Base-by-base conservation (phyloP, 2,888 invertebrate genomes). In the Lasioglossum lativentre region DNA sequence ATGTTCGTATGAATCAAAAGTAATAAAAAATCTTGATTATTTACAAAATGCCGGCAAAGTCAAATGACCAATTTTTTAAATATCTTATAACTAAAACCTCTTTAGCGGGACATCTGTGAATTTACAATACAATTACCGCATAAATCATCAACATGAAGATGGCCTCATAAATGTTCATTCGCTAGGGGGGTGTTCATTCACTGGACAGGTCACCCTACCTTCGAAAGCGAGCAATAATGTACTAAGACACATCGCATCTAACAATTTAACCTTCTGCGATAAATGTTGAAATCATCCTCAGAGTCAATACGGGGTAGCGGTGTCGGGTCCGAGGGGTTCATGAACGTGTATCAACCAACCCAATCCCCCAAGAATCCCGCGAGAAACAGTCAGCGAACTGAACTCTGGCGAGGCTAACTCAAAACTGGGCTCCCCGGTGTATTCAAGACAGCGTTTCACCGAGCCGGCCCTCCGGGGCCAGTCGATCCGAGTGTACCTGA, bases 401-500 rank as follows among this genome's bases (percentile, higher is more conserved):
- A 52, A 2, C 47, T 45, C 16, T 16, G 45, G 16, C 4, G 45
- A 45, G 45, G 4, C 16, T 45, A 45, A 45, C 45, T 16, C 4
- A 45, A 45, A 45, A 45, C 45, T 45, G 16, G 4, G 45, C 8
- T 23, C 47, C 23, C 47, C 47, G 30, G 63, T 63, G 63, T 63
- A 63, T 63, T 63, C 63, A 63, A 63, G 63, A 63, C 63, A 63
- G 59, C 14, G 27, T 59, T 59, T 16, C 27, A 59, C 27, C 59
- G 63, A 63, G 27, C 63, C 27, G 63, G 30, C 63, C 63, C 16
- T 30, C 63, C 63, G 27, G 14, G 63, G 16, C 63, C 63, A 5
- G n/a, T 27, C 38, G 27, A n/a, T n/a, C 23, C 45, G 16, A 30
- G 68, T 74, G 66, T 94, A 93, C 93, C 94, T 93, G 91, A 82